These are phyloP conservation scores for Zoanthus gigantus DNA, from an alignment of 92 coral and sea anemone genomes.

Conservation along the genomic window DNA sequence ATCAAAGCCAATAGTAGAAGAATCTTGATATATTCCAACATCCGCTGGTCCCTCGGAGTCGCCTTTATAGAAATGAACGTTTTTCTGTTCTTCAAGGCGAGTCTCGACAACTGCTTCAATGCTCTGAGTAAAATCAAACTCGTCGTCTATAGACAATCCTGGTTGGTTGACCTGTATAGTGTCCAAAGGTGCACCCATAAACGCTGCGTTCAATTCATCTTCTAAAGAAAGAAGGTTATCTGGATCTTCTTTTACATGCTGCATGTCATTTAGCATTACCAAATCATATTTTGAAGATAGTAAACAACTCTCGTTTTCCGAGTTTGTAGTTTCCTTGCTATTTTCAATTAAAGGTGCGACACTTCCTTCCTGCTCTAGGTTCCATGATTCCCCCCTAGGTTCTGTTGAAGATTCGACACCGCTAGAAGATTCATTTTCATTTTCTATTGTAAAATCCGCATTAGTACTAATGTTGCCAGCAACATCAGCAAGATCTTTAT, in stretches of 20 bases:
- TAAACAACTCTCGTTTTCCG: neutral
- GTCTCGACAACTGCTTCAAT: constrained; percentile 41
- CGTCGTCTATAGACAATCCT: constrained; percentile 2
- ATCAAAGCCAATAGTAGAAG: constrained; percentile 26
- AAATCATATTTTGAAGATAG: neutral
- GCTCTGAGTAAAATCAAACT: constrained; percentile 39
- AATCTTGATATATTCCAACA: neutral
- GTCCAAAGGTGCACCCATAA: constrained; percentile 47
- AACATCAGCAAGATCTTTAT: constrained; percentile 12
- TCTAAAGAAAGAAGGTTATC: constrained; percentile 1
- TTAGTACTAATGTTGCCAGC: neutral
- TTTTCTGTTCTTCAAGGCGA: constrained; percentile 22
- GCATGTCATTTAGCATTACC: neutral
- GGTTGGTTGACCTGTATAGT: neutral
- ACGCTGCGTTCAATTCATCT: constrained; percentile 36
- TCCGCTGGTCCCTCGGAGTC: neutral
- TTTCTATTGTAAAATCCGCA: neutral
- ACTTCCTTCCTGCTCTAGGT: neutral
- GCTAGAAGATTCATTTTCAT: neutral
- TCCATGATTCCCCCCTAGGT: neutral
- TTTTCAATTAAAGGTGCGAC: neutral
- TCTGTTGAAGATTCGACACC: neutral
- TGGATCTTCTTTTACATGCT: neutral
- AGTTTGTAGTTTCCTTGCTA: neutral
- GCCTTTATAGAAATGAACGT: neutral